phyloP scores from a whole-genome alignment of 2,797 vertebrate species.

The Myiotriccus ornatus region DNA sequence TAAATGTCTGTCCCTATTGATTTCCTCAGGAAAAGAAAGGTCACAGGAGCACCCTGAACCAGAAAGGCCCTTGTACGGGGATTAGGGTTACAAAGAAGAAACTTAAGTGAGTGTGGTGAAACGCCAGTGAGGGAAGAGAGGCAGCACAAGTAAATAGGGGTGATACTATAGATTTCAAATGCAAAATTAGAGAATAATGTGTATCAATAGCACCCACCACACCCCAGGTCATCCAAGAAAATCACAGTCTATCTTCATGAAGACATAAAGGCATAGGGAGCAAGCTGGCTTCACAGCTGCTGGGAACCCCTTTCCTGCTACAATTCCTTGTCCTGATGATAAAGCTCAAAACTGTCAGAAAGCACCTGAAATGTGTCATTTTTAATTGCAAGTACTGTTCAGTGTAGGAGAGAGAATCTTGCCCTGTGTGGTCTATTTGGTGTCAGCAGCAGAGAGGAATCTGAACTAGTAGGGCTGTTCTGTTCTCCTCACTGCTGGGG shows the following conservation, averaged over 20 bases:
- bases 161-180: background rate
- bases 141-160: background rate
- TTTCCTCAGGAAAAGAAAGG: background rate
- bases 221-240: background rate
- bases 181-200: background rate
- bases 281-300: background rate
- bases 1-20: background rate
- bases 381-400: background rate
- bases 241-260: background rate
- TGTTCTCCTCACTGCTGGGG: background rate
- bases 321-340: background rate
- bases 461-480: background rate
- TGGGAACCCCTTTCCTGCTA: background rate
- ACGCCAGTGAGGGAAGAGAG: background rate
- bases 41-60: background rate
- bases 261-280: background rate
- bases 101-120: background rate
- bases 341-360: background rate
- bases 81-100: background rate
- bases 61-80: background rate
- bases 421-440: background rate
- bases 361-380: background rate
- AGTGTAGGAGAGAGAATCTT: background rate
- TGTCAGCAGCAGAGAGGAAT: background rate
- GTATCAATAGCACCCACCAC: background rate